These are phyloP conservation scores for Drosophila nigricruria DNA, from an alignment of 2,888 invertebrate species.

Conservation along the genomic window DNA sequence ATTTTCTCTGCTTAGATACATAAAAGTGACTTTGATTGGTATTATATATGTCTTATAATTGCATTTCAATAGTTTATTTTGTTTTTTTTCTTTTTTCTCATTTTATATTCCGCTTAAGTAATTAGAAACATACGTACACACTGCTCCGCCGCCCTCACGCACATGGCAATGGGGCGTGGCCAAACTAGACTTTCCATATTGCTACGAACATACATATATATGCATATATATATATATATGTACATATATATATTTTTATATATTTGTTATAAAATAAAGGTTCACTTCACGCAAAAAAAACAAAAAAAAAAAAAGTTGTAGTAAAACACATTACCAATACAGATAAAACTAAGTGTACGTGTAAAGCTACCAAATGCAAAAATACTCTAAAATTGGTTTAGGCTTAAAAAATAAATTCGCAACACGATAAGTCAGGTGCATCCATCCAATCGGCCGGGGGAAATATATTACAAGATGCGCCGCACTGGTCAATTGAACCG, in stretches of 20 bases:
- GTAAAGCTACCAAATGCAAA: constrained; percentile 75
- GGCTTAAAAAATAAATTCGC: constrained; percentile 41
- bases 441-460: constrained; percentile 24
- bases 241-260: constrained; percentile 6
- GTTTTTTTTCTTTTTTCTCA: constrained; percentile 13
- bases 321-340: constrained; percentile 41
- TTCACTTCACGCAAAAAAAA: constrained; percentile 15
- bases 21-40: constrained; percentile 73
- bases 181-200: constrained; percentile 31
- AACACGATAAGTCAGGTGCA: constrained; percentile 30
- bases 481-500: constrained; percentile 12
- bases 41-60: constrained; percentile 29
- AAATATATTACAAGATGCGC: constrained; percentile 70
- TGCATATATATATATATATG: constrained; percentile 2
- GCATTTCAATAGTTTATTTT: constrained; percentile 20
- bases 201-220: constrained; percentile 11
- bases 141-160: constrained; percentile 12
- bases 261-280: constrained; percentile 5
- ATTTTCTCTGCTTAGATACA: constrained; percentile 53
- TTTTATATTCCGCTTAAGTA: constrained; percentile 22
- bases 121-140: constrained; percentile 30
- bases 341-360: constrained; percentile 44
- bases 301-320: constrained; percentile 17
- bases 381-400: constrained; percentile 63
- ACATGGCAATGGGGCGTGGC: constrained; percentile 22